Evolutionary conservation across 1,140 invertebrate genomes (phyloP).

Genomic region (Pseudomyrmex flavicornis): DNA sequence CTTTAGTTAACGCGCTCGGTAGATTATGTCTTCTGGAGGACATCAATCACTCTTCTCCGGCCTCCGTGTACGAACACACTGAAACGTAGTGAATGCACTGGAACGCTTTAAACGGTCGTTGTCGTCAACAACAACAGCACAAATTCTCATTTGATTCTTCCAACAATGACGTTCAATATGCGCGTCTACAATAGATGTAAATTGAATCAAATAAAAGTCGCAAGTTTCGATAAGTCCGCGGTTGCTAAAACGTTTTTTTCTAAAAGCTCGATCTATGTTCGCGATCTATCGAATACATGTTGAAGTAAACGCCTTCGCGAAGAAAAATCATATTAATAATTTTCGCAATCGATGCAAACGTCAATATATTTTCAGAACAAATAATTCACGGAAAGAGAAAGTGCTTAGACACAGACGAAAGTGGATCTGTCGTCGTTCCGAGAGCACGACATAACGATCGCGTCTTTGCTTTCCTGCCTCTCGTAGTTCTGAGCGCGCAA

Average conservation of each 20-base stretch:
- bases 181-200: neutral
- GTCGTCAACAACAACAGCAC: conserved; percentile 35
- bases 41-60: conserved; percentile 65
- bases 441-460: conserved; percentile 46
- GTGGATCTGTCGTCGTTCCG: conserved; percentile 47
- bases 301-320: conserved; percentile 6
- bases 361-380: neutral
- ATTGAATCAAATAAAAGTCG: conserved; percentile 12
- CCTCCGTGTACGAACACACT: conserved; percentile 47
- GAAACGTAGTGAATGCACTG: conserved; percentile 27
- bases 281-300: neutral
- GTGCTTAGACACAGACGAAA: conserved; percentile 49
- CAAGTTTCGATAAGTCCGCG: conserved; percentile 2
- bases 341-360: conserved; percentile 26
- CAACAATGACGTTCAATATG: neutral
- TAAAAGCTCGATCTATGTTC: neutral
- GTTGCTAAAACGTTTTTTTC: conserved; percentile 9
- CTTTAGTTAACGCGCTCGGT: conserved; percentile 28
- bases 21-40: conserved; percentile 58
- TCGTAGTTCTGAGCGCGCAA: conserved; percentile 13
- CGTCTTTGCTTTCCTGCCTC: conserved; percentile 28
- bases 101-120: conserved; percentile 43
- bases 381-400: conserved; percentile 59
- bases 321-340: neutral
- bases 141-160: conserved; percentile 16